These are phyloP conservation scores for Pandemis heparana DNA, from an alignment of 2,888 invertebrate species.

Conservation along the genomic window DNA sequence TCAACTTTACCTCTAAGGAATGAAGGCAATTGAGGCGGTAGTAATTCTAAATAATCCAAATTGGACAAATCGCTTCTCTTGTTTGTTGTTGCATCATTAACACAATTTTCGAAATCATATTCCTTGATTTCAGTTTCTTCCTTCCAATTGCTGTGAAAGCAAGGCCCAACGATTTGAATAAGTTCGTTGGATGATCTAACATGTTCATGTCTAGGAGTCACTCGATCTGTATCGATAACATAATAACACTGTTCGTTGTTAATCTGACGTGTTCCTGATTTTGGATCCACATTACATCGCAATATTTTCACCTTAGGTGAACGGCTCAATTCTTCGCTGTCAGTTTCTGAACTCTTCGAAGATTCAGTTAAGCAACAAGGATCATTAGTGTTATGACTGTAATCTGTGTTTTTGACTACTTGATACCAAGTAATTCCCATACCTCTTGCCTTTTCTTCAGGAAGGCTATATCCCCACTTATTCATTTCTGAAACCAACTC, in stretches of 20 bases:
- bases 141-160: conserved; percentile 43
- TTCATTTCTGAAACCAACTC: conserved; percentile 46
- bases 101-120: neutral
- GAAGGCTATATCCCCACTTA: neutral
- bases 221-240: conserved; percentile 50
- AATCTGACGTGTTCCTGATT: conserved; percentile 25
- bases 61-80: conserved; percentile 13
- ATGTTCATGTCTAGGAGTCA: conserved; percentile 48
- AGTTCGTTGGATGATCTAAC: conserved; percentile 51
- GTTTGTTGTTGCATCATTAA: neutral
- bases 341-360: conserved; percentile 4
- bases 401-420: conserved; percentile 2
- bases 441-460: conserved; percentile 2
- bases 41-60: conserved; percentile 61
- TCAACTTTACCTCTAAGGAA: conserved; percentile 57
- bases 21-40: conserved; percentile 69
- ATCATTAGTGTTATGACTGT: neutral
- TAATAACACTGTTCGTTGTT: conserved; percentile 52
- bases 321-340: neutral
- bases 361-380: neutral
- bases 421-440: conserved; percentile 8
- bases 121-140: conserved; percentile 2
- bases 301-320: neutral
- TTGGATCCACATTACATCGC: conserved; percentile 1
- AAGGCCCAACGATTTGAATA: conserved; percentile 44